These are phyloP conservation scores for Arothron firmamentum DNA, from an alignment of 2,113 vertebrate species.

Conservation along the genomic window DNA sequence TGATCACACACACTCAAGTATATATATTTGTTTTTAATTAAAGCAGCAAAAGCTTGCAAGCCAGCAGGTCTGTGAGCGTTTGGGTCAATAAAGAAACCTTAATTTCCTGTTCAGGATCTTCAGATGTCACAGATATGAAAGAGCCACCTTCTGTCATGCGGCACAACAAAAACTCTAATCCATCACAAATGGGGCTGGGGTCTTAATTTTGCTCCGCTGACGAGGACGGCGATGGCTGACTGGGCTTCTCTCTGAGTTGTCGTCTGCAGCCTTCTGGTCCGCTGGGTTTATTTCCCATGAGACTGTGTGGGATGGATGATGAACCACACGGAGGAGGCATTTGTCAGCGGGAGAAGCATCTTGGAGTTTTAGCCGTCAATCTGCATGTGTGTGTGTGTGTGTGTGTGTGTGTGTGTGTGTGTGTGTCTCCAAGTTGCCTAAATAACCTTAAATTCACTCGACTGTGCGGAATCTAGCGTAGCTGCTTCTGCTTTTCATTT, in stretches of 20 bases:
- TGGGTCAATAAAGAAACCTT: too few relatives aligned
- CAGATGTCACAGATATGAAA: too few relatives aligned
- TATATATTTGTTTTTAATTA: too few relatives aligned
- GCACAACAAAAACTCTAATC: neutral
- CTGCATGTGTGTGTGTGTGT: neutral
- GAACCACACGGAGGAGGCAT: slow-evolving; percentile 22
- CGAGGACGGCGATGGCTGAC: slow-evolving; percentile 12
- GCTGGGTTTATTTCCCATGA: slow-evolving; percentile 28
- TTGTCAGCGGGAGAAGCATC: slow-evolving; percentile 19
- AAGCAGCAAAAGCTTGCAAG: too few relatives aligned
- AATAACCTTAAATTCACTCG: neutral
- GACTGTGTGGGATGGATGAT: slow-evolving; percentile 14
- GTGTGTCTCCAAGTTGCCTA: neutral
- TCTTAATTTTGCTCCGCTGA: neutral
- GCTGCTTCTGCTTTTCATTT: neutral
- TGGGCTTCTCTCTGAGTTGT: slow-evolving; percentile 11
- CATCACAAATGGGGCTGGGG: neutral
- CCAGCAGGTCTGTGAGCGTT: too few relatives aligned
- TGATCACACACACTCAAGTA: too few relatives aligned
- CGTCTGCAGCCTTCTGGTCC: slow-evolving; percentile 26
- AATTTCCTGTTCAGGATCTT: too few relatives aligned
- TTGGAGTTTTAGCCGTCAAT: neutral
- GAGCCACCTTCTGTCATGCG: too few relatives aligned
- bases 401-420: slow-evolving; percentile 4
- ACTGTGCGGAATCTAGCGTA: neutral